These are phyloP conservation scores for Piscicola geometra DNA, from an alignment of 2,888 invertebrate genomes.

Conservation along the genomic window DNA sequence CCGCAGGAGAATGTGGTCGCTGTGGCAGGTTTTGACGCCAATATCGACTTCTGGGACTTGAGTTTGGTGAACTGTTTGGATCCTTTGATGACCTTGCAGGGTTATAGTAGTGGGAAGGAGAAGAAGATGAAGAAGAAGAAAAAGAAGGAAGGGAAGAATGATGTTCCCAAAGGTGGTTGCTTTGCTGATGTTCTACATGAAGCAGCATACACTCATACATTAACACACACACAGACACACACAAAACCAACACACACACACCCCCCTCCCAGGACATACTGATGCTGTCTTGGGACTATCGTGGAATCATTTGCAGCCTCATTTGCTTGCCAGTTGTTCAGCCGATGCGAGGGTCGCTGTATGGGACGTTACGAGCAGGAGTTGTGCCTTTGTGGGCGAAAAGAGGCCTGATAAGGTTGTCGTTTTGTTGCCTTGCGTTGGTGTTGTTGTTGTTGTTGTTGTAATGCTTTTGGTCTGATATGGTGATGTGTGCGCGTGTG, in stretches of 20 bases:
- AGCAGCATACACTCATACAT: background rate
- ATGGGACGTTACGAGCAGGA: conserved; percentile 79
- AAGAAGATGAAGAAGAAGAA: conserved; percentile 60
- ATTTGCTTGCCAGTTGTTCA: conserved; percentile 85
- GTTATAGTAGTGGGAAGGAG: conserved; percentile 69
- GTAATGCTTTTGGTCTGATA: too few relatives aligned
- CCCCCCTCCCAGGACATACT: conserved; percentile 65
- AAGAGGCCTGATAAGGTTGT: conserved; percentile 72
- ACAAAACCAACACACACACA: conserved; percentile 12
- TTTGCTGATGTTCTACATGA: background rate
- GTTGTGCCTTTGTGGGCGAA: conserved; percentile 68
- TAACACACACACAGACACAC: conserved; percentile 19
- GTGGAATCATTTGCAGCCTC: conserved; percentile 72
- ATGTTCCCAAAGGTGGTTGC: background rate
- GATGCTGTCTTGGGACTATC: conserved; percentile 85
- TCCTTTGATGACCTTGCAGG: conserved; percentile 71
- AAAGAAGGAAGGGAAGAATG: conserved; percentile 36
- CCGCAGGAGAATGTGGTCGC: conserved; percentile 87
- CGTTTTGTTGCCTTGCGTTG: background rate
- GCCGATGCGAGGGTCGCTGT: conserved; percentile 79
- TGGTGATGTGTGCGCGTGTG: too few relatives aligned
- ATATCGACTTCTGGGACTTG: conserved; percentile 93
- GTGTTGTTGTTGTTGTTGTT: too few relatives aligned
- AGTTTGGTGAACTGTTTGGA: conserved; percentile 86
- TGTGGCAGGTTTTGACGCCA: conserved; percentile 83